phyloP scores from a whole-genome alignment of 2,797 vertebrate genomes.

The Peromyscus nudipes region DNA sequence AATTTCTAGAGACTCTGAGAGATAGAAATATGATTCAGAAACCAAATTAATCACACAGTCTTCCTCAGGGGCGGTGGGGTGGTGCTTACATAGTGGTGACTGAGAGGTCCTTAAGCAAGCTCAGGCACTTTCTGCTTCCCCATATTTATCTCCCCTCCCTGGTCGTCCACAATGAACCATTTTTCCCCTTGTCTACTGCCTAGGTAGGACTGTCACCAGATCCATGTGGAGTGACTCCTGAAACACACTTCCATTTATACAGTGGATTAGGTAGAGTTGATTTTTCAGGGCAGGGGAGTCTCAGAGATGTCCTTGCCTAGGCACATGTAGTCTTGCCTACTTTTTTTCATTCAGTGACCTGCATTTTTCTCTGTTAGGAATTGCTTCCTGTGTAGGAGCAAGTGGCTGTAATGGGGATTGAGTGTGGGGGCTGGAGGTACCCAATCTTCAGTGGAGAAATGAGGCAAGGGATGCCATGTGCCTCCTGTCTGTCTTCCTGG shows the following conservation, averaged over 20 bases:
- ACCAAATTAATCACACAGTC: background rate
- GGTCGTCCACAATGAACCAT: background rate
- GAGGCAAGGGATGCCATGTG: background rate
- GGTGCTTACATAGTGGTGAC: background rate
- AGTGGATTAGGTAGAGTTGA: background rate
- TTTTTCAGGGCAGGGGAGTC: background rate
- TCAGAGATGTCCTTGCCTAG: background rate
- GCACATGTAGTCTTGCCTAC: background rate
- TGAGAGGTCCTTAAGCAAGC: background rate
- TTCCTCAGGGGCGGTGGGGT: background rate
- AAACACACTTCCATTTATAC: background rate
- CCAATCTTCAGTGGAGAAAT: fast-evolving
- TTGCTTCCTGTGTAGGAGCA: background rate
- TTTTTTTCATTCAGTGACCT: background rate
- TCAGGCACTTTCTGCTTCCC: background rate
- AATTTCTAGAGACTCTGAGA: slow-evolving; percentile 47
- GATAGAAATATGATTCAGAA: background rate
- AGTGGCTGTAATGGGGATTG: background rate
- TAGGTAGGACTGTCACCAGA: background rate
- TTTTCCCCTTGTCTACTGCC: background rate
- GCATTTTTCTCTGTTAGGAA: background rate
- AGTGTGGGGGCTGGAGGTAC: background rate
- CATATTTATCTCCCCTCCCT: no score
- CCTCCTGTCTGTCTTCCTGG: background rate
- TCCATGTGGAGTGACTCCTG: background rate